Evolutionary conservation across 2,888 invertebrate genomes (phyloP).

Genomic region (Rhimphoctona megacephalus): DNA sequence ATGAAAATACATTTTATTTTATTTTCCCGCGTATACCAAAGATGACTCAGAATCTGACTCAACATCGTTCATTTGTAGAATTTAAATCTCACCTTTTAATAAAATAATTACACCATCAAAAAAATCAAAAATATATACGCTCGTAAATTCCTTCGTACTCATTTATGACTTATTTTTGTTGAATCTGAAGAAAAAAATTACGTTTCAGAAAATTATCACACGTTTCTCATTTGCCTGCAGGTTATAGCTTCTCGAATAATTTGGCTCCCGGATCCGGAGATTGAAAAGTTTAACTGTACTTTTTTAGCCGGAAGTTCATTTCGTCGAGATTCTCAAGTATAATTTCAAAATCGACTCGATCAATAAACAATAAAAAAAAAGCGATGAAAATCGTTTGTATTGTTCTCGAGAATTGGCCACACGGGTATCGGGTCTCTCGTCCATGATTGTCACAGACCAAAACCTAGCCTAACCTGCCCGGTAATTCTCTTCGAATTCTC

Average conservation of each 20-base stretch:
- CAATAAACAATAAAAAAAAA: background rate
- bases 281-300: background rate
- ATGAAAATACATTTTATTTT: background rate
- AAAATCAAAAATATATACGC: background rate
- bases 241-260: background rate
- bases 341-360: background rate
- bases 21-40: background rate
- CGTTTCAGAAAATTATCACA: background rate
- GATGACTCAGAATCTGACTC: background rate
- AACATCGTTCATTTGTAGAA: background rate
- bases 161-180: background rate
- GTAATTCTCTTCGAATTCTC: background rate
- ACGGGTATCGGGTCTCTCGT: slow-evolving; percentile 48
- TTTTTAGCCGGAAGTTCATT: background rate
- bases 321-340: background rate
- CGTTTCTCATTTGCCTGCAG: background rate
- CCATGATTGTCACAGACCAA: slow-evolving; percentile 40
- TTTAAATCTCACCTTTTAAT: background rate
- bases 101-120: background rate
- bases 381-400: slow-evolving; percentile 41
- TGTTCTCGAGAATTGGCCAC: slow-evolving; percentile 39
- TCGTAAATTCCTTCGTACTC: background rate
- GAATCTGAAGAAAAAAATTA: background rate
- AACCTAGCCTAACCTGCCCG: slow-evolving; percentile 22
- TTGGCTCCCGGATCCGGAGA: background rate